These are phyloP conservation scores for Ianthella basta DNA, from an alignment of 37 sponge, comb jelly and placozoan species.

Conservation along the genomic window DNA sequence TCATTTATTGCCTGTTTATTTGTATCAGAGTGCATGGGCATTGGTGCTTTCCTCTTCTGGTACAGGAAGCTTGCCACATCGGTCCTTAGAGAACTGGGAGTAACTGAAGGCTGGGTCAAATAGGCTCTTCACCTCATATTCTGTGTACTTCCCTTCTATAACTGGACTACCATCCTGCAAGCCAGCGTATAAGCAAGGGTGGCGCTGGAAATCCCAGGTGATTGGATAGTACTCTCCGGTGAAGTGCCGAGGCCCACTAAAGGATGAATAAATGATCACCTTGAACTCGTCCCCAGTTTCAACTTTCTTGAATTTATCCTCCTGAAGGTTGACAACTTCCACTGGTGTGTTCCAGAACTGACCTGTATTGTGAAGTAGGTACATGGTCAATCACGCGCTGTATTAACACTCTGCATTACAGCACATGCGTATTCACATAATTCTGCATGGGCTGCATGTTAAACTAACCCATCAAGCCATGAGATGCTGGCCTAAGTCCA, in stretches of 20 bases:
- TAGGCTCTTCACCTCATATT: conserved; percentile 9
- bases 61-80: not conserved
- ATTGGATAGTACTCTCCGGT: conserved; percentile 14
- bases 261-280: not conserved
- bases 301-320: not conserved
- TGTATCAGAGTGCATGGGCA: not conserved
- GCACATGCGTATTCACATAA: too few species aligned
- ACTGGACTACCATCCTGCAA: conserved; percentile 19
- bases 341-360: conserved; percentile 45
- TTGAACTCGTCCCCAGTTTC: not conserved
- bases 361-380: not conserved
- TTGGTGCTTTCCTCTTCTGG: not conserved
- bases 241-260: conserved; percentile 1
- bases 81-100: conserved; percentile 7
- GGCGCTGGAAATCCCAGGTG: conserved; percentile 20
- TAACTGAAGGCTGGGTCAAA: conserved; percentile 29
- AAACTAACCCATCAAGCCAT: conserved; percentile 35
- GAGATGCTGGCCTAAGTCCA: not conserved
- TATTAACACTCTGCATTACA: too few species aligned
- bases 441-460: too few species aligned
- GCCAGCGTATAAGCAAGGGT: conserved; percentile 36
- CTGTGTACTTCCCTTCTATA: conserved; percentile 29
- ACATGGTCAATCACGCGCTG: not conserved
- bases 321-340: not conserved
- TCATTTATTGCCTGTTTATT: too few species aligned